These are phyloP conservation scores for Sitodiplosis mosellana DNA, from an alignment of 1,140 invertebrate species.

Conservation along the genomic window DNA sequence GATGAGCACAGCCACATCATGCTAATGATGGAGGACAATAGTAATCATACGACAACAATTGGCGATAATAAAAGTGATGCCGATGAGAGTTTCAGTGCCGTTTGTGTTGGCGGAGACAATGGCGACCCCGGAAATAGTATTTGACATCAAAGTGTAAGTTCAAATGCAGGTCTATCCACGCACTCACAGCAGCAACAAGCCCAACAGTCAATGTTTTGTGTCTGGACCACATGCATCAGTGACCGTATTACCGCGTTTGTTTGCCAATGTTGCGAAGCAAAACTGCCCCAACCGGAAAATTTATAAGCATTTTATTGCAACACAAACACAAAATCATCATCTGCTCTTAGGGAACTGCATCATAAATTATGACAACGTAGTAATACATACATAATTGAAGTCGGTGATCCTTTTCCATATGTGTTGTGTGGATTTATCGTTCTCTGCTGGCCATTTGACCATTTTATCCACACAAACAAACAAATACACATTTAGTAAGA, in stretches of 20 bases:
- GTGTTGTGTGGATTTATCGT: too few species aligned
- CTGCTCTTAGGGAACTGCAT: too few species aligned
- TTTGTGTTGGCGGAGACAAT: slow-evolving; percentile 3
- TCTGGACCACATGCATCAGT: slow-evolving; percentile 21
- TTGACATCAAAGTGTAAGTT: slow-evolving; percentile 13
- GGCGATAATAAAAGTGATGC: not conserved
- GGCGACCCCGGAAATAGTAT: slow-evolving; percentile 7
- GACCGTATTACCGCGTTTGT: slow-evolving; percentile 21
- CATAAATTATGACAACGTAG: too few species aligned
- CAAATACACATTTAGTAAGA: too few species aligned
- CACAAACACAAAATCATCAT: too few species aligned
- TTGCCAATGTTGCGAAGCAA: slow-evolving; percentile 23
- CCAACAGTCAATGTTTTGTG: slow-evolving; percentile 19
- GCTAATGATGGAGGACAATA: slow-evolving; percentile 2
- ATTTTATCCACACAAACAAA: too few species aligned
- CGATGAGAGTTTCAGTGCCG: not conserved
- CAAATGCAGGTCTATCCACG: not conserved
- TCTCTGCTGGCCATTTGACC: too few species aligned
- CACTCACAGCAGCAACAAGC: not conserved
- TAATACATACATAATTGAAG: too few species aligned
- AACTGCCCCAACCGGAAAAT: slow-evolving; percentile 22
- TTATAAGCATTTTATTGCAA: slow-evolving; percentile 10
- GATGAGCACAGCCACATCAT: slow-evolving; percentile 7
- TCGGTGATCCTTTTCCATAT: too few species aligned
- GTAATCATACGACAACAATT: slow-evolving; percentile 4